Conservation (phyloP, 2,797 vertebrate genomes). For the Pseudopleuronectes americanus region DNA sequence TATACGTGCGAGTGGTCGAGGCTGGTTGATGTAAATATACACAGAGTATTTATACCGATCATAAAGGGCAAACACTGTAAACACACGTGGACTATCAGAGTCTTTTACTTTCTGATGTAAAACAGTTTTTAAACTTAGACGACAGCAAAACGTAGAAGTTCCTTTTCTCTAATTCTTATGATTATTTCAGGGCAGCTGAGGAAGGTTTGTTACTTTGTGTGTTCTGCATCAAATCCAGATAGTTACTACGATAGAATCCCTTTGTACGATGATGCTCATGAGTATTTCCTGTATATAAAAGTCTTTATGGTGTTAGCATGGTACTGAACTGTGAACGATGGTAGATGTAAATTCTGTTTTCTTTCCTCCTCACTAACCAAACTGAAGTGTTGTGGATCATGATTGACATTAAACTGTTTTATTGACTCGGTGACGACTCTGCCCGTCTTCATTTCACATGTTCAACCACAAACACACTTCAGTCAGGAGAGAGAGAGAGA, state of each 20-base stretch:
- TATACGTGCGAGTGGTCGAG: conserved; percentile 9
- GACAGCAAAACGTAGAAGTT: conserved; percentile 40
- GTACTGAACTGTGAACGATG: conserved; percentile 87
- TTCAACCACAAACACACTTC: too few species aligned
- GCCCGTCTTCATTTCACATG: neutral
- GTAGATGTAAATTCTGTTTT: conserved; percentile 95
- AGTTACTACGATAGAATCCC: conserved; percentile 71
- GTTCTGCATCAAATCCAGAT: conserved; percentile 87
- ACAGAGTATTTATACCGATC: conserved; percentile 88
- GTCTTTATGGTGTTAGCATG: conserved; percentile 95
- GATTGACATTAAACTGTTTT: conserved; percentile 88
- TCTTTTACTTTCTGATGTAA: conserved; percentile 91
- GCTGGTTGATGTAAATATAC: conserved; percentile 80
- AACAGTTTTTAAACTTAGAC: conserved; percentile 88
- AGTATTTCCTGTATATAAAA: conserved; percentile 86
- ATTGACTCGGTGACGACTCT: conserved; percentile 58
- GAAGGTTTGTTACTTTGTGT: conserved; percentile 85
- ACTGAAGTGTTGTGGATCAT: conserved; percentile 95
- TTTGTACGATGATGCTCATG: conserved; percentile 87
- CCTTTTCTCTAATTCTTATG: conserved; percentile 75
- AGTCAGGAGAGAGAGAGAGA: too few species aligned
- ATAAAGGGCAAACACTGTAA: conserved; percentile 90
- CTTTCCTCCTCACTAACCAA: conserved; percentile 87
- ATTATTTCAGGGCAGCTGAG: conserved; percentile 73
- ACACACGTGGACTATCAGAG: conserved; percentile 85